These are phyloP conservation scores for Cinara cedri DNA, from an alignment of 2,888 invertebrate species.

Conservation along the genomic window DNA sequence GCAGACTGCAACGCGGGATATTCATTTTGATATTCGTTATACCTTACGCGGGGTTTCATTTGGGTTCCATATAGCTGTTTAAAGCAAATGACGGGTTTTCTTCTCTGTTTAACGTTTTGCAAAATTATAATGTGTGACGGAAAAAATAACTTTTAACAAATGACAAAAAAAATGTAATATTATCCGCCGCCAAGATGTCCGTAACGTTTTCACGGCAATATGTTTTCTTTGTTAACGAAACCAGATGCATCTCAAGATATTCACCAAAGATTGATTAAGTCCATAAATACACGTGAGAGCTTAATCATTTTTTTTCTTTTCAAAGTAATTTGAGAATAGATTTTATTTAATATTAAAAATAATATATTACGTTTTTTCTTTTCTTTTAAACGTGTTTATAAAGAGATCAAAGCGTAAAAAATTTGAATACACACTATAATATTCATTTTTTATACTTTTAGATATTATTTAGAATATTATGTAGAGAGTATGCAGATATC, in stretches of 20 bases:
- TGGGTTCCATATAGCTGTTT: neutral
- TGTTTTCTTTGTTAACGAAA: slow-evolving; percentile 15
- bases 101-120: slow-evolving; percentile 31
- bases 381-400: too few species aligned
- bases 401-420: too few species aligned
- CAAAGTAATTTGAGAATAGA: too few species aligned
- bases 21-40: slow-evolving; percentile 8
- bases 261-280: neutral
- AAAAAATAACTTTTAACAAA: slow-evolving; percentile 34
- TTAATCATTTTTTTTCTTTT: neutral
- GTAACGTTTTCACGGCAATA: too few species aligned
- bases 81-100: slow-evolving; percentile 7
- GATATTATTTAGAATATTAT: too few species aligned
- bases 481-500: too few species aligned
- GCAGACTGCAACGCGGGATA: slow-evolving; percentile 1
- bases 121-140: slow-evolving; percentile 20
- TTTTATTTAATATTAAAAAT: too few species aligned
- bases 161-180: neutral
- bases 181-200: neutral
- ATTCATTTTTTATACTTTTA: too few species aligned
- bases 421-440: too few species aligned
- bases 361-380: too few species aligned
- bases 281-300: neutral
- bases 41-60: neutral
- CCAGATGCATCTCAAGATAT: neutral